These are phyloP conservation scores for Lutjanus erythropterus DNA, from an alignment of 2,113 vertebrate species.

Conservation along the genomic window DNA sequence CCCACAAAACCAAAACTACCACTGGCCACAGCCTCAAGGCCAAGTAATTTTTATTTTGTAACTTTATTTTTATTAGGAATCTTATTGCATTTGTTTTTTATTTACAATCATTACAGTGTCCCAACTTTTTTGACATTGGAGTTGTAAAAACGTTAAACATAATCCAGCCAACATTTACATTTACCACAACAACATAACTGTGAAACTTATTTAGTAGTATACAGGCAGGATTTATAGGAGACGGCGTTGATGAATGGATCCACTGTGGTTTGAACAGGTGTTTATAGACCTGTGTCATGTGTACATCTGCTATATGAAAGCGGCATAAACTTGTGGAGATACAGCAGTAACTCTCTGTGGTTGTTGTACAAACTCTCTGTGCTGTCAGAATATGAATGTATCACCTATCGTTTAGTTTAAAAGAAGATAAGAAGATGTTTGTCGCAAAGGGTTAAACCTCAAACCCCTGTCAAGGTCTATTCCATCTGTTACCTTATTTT, in stretches of 20 bases:
- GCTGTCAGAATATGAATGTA: neutral
- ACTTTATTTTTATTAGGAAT: no score
- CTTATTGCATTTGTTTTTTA: no score
- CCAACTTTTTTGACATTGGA: no score
- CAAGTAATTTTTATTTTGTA: no score
- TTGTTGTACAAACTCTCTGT: neutral
- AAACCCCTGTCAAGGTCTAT: conserved; percentile 22
- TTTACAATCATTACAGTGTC: no score
- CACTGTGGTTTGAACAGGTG: neutral
- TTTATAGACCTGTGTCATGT: no score
- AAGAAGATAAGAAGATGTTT: neutral
- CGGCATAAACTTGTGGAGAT: neutral
- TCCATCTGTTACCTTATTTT: conserved; percentile 45
- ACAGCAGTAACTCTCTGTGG: neutral
- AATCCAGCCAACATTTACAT: neutral
- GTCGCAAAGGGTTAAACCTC: conserved; percentile 14
- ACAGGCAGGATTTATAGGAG: neutral
- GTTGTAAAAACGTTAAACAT: no score
- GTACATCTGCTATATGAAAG: neutral
- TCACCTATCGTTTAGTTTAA: neutral
- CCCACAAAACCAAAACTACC: no score
- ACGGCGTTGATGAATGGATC: neutral
- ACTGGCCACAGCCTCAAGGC: no score
- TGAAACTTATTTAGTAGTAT: neutral
- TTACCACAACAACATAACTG: neutral